Base-by-base conservation (phyloP, 2,113 vertebrate species). In the Stegastes partitus region DNA sequence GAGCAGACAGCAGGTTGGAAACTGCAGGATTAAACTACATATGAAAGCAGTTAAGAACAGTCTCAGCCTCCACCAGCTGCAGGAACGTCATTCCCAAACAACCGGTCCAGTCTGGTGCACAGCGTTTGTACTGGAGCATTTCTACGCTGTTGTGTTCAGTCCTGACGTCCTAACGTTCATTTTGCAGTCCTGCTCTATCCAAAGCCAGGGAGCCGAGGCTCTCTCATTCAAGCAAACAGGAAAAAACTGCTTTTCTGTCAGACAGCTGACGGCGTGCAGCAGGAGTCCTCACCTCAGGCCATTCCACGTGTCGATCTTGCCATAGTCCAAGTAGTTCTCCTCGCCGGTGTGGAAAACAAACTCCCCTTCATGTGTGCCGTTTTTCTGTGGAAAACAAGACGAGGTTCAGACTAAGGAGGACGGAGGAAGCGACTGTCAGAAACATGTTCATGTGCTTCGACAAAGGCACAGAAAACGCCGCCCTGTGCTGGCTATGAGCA, bases 261-360 rank as follows among this genome's bases (percentile, higher is more conserved):
- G 18, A 63, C 23, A 63, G 18, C 9, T 11, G 22, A 25, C 18
- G 6, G 5, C 16, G 39, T 6, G 66, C 4, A 44, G 56, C 47
- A 62, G 2, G 22, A 39, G 18, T 63, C 5, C 39, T 94, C 95
- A 99, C 98, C 95, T 96, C 91, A 97, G 91, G 69, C 96, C 97
- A n/a, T 95, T 98, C 98, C 98, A 99, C 10, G 97, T 95, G 89
- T 98, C 94, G 54, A 99, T 97, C 87, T 95, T 97, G 45, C 96
- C 94, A 69, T 97, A 99, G 87, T 99, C 95, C 89, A 97, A 83
- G 89, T 98, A 99, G 93, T 83, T 94, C 0, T 92, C 88, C 73
- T 96, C 95, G 19, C 98, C 98, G 0, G 96, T 98, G 62, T 97
- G 92, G 81, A 98, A 97, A 79, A 98, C 94, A 85, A 98, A 99